Conservation (phyloP, 2,888 invertebrate genomes). For the Incurvaria masculella region DNA sequence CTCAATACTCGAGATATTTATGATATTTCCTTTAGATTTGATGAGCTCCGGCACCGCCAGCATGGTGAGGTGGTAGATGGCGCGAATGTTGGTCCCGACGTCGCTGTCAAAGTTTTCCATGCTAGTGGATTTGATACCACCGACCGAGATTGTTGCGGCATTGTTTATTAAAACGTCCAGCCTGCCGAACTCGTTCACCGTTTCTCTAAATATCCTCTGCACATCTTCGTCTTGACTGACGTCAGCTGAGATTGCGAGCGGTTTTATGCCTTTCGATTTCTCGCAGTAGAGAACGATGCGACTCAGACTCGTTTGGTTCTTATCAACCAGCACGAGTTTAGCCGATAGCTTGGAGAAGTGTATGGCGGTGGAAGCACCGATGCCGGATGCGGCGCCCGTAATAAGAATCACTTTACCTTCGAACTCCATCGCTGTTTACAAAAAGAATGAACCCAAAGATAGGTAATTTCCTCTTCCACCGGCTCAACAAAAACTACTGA, state of each 20-base stretch:
- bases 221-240: constrained; percentile 65
- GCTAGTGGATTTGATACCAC: constrained; percentile 75
- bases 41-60: constrained; percentile 80
- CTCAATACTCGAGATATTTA: constrained; percentile 89
- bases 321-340: constrained; percentile 59
- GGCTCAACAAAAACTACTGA: too few species aligned
- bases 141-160: constrained; percentile 77
- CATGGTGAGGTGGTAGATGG: constrained; percentile 77
- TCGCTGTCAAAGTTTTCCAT: constrained; percentile 81
- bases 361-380: constrained; percentile 68
- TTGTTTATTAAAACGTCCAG: constrained; percentile 81
- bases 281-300: constrained; percentile 48
- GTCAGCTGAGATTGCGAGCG: constrained; percentile 60
- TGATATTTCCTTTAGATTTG: constrained; percentile 75
- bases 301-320: constrained; percentile 35
- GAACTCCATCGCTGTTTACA: constrained; percentile 55
- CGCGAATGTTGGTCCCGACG: constrained; percentile 82
- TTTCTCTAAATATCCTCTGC: constrained; percentile 62
- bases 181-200: constrained; percentile 65
- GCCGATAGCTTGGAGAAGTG: constrained; percentile 65
- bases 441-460: too few species aligned
- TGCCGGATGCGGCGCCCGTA: constrained; percentile 73
- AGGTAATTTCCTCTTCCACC: background rate
- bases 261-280: constrained; percentile 51
- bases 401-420: constrained; percentile 60